These are phyloP conservation scores for Tachuris rubrigastra DNA, from an alignment of 2,113 vertebrate species.

Conservation along the genomic window DNA sequence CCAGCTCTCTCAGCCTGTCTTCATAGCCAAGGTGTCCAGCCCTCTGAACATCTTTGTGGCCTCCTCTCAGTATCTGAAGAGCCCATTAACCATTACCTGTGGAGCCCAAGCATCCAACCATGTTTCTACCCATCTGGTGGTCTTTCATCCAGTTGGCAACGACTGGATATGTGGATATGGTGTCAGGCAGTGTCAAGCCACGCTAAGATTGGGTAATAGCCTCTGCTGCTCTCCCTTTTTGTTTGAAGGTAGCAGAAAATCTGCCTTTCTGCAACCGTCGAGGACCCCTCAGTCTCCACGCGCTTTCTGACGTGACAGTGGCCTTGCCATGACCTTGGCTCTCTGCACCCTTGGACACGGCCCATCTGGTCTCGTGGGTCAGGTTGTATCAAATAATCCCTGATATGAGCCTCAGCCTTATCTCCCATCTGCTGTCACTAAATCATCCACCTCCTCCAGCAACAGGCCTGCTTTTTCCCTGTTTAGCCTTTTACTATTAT, in stretches of 20 bases:
- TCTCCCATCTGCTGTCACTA: background rate
- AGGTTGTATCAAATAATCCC: background rate
- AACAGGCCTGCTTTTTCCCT: background rate
- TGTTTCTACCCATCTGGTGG: background rate
- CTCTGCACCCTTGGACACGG: background rate
- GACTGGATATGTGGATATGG: background rate
- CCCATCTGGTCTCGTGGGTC: background rate
- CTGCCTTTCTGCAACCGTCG: background rate
- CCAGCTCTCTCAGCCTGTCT: background rate
- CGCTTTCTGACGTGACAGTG: background rate
- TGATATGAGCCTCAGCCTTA: background rate
- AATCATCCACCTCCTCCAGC: background rate
- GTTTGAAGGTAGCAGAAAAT: background rate
- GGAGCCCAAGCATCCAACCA: background rate
- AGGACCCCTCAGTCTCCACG: rapidly evolving
- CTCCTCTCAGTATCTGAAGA: background rate
- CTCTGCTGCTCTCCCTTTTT: background rate
- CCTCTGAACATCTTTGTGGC: background rate
- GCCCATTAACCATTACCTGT: background rate
- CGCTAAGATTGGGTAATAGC: background rate
- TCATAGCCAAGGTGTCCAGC: background rate
- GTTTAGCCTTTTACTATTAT: background rate
- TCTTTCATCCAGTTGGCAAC: background rate
- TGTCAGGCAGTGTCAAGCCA: background rate
- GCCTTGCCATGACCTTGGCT: background rate